These are phyloP conservation scores for Plecturocebus donacophilus DNA, from an alignment of 2,113 vertebrate genomes.

Conservation along the genomic window DNA sequence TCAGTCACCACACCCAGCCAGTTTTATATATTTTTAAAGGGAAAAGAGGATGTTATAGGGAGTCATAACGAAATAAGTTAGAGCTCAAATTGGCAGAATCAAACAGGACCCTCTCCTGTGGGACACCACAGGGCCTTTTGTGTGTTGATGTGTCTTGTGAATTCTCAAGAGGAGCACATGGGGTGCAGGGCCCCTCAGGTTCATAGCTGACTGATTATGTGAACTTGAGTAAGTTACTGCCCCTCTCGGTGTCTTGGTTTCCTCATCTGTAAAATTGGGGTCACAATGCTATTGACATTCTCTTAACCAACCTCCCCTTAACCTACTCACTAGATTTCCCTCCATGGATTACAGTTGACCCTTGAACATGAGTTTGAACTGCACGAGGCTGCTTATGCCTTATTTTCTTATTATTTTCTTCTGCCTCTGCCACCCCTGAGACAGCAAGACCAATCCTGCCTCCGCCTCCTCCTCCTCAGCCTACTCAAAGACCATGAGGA, in stretches of 20 bases:
- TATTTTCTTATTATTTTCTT: background rate
- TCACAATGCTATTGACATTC: background rate
- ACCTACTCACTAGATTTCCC: background rate
- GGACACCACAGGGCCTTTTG: too few relatives aligned
- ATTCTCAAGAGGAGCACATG: background rate
- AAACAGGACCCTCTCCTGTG: background rate
- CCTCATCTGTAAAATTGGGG: background rate
- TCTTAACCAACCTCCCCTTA: background rate
- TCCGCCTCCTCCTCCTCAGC: background rate
- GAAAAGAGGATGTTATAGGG: background rate
- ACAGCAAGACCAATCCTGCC: background rate
- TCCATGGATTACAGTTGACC: background rate
- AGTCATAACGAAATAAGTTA: background rate
- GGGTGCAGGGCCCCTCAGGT: background rate
- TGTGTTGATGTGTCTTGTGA: background rate
- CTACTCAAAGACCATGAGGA: background rate
- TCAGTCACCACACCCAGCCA: too few relatives aligned
- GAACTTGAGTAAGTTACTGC: background rate
- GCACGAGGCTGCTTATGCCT: background rate
- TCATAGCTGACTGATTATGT: too few relatives aligned
- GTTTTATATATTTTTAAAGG: background rate
- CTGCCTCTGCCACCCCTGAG: background rate
- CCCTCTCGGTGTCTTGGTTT: background rate
- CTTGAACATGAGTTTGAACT: background rate
- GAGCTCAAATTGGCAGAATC: background rate